Percentiles rank a stretch among this genome's conserved stretches.
Conservation (phyloP, 2,113 vertebrate species). For the Clarias macrocephalus region DNA sequence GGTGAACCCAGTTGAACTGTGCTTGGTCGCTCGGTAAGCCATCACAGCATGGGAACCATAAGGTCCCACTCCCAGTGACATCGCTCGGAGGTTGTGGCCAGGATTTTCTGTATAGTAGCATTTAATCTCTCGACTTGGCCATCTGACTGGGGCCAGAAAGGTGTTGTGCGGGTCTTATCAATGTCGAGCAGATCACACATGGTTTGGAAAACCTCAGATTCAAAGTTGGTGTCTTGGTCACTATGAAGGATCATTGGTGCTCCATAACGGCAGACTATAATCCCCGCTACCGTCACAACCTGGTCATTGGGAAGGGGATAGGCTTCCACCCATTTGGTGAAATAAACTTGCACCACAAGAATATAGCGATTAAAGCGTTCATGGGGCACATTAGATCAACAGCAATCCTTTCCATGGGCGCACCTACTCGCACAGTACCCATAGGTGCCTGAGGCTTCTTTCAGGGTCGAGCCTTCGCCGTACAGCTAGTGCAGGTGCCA, state of each 20-base stretch:
- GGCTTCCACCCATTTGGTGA: constrained; percentile 47
- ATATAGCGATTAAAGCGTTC: constrained; percentile 23
- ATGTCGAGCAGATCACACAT: constrained; percentile 39
- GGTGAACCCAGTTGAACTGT: constrained; percentile 38
- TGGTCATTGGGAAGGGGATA: constrained; percentile 15
- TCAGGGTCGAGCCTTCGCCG: constrained; percentile 8
- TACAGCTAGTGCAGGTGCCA: constrained; percentile 31
- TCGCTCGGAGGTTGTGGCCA: neutral
- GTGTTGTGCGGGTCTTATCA: constrained; percentile 29
- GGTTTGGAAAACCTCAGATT: constrained; percentile 38
- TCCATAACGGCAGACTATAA: constrained; percentile 37
- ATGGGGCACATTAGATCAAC: constrained; percentile 49
- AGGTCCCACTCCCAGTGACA: constrained; percentile 55
- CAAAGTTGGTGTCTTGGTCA: constrained; percentile 44
- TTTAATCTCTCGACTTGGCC: constrained; percentile 42
- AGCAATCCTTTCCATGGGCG: constrained; percentile 35
- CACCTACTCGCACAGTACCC: constrained; percentile 27
- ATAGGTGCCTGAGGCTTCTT: constrained; percentile 25
- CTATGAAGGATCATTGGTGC: constrained; percentile 29
- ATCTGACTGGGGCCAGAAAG: neutral
- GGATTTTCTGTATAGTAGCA: constrained; percentile 47
- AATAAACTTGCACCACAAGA: constrained; percentile 50
- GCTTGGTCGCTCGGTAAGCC: constrained; percentile 37
- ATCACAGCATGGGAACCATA: constrained; percentile 35
- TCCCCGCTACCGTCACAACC: constrained; percentile 21